These are phyloP conservation scores for Mycteria americana DNA, from an alignment of 2,797 vertebrate species.

Conservation along the genomic window DNA sequence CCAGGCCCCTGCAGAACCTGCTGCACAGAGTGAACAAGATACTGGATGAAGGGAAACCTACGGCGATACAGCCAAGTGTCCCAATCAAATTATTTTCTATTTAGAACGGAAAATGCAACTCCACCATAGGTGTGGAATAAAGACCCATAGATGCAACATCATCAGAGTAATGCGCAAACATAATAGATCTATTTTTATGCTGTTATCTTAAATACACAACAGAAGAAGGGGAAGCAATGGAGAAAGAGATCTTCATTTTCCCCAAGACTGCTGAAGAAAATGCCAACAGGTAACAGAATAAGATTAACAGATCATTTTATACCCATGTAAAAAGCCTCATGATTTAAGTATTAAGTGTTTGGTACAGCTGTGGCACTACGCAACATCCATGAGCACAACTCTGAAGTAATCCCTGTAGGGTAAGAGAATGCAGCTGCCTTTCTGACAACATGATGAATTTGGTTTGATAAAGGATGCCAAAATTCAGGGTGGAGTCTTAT, in stretches of 20 bases:
- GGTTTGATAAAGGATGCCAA: background rate
- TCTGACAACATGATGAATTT: background rate
- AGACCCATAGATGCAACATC: background rate
- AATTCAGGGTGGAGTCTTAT: background rate
- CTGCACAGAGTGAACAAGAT: background rate
- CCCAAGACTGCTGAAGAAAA: background rate
- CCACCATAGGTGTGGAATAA: background rate
- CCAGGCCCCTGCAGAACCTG: background rate
- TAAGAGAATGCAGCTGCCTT: background rate
- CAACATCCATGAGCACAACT: background rate
- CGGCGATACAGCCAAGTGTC: accelerated
- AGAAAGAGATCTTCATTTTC: background rate
- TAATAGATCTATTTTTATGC: background rate
- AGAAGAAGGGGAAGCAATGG: background rate
- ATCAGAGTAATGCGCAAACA: background rate
- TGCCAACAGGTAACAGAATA: accelerated
- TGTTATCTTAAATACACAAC: background rate
- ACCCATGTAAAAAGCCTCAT: background rate
- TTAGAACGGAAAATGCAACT: background rate
- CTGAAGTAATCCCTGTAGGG: background rate
- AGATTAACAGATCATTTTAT: background rate
- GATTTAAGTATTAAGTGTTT: background rate
- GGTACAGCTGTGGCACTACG: background rate
- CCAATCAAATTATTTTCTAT: background rate
- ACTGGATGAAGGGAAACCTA: background rate